These are phyloP conservation scores for Spheniscus mendiculus DNA, from an alignment of 2,113 vertebrate species.

Conservation along the genomic window DNA sequence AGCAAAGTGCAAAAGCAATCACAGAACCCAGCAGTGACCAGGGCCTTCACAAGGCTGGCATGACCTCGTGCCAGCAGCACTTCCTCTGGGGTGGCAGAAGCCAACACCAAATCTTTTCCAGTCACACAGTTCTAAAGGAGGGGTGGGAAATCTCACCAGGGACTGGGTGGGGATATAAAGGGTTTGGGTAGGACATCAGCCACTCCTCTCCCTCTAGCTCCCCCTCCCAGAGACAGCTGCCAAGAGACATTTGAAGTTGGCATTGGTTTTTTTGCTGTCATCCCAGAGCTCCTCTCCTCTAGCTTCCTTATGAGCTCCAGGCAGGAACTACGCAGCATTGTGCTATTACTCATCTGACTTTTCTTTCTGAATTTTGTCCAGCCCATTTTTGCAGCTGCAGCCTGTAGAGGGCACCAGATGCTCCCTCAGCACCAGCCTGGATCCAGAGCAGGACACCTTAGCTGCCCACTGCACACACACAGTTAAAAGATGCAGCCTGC, in stretches of 20 bases:
- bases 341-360: not conserved
- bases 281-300: not conserved
- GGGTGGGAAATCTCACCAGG: not conserved
- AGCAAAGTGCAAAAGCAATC: not conserved
- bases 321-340: not conserved
- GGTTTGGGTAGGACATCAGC: not conserved
- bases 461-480: not conserved
- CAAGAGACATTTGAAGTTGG: not conserved
- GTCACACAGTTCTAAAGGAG: not conserved
- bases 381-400: not conserved
- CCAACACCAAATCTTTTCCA: not conserved
- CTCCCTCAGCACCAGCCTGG: not conserved
- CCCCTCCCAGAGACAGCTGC: not conserved
- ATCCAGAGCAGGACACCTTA: not conserved
- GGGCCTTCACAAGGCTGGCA: not conserved
- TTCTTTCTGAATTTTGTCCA: not conserved
- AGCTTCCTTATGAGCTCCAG: not conserved
- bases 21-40: not conserved
- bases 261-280: not conserved
- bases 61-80: accelerated
- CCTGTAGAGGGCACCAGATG: conserved; percentile 58
- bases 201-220: not conserved
- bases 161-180: not conserved
- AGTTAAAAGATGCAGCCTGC: not conserved
- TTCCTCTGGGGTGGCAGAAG: not conserved